Conservation (phyloP, 2,888 invertebrate genomes). For the Amiota communis region DNA sequence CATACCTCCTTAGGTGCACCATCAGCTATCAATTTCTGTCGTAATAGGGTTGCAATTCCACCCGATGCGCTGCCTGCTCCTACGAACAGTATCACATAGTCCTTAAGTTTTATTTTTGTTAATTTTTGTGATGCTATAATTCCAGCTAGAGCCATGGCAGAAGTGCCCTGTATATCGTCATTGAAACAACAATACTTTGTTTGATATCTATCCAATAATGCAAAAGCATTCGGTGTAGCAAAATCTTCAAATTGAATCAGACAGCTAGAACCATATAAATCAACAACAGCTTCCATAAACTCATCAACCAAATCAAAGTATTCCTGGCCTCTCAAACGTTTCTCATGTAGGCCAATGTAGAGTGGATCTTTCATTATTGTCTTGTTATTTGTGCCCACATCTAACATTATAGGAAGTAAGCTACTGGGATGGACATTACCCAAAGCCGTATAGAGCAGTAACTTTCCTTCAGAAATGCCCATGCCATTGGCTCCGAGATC, state of each 20-base stretch:
- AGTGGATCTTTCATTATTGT: slow-evolving; percentile 47
- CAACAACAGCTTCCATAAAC: slow-evolving; percentile 41
- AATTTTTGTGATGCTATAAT: slow-evolving; percentile 43
- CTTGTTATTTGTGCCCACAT: slow-evolving; percentile 53
- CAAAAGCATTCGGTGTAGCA: slow-evolving; percentile 54
- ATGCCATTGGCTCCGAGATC: slow-evolving; percentile 59
- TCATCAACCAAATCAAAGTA: slow-evolving; percentile 53
- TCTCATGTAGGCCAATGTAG: slow-evolving; percentile 51
- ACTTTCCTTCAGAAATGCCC: slow-evolving; percentile 55
- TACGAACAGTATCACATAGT: slow-evolving; percentile 49
- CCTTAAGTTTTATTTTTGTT: slow-evolving; percentile 44
- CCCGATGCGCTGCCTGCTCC: slow-evolving; percentile 54
- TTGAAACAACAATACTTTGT: slow-evolving; percentile 50
- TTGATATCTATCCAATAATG: slow-evolving; percentile 49
- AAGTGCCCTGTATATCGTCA: slow-evolving; percentile 55
- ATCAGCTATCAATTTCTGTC: slow-evolving; percentile 35
- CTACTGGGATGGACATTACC: slow-evolving; percentile 43
- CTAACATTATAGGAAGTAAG: slow-evolving; percentile 46
- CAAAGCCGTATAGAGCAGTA: slow-evolving; percentile 54
- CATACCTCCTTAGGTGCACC: slow-evolving; percentile 5
- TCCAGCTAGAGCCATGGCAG: slow-evolving; percentile 53
- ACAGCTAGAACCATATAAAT: slow-evolving; percentile 41
- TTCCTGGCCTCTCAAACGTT: slow-evolving; percentile 49
- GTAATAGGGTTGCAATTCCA: slow-evolving; percentile 44
- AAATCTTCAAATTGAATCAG: slow-evolving; percentile 59